Conservation (phyloP, 2,888 invertebrate genomes). For the Formica aserva region DNA sequence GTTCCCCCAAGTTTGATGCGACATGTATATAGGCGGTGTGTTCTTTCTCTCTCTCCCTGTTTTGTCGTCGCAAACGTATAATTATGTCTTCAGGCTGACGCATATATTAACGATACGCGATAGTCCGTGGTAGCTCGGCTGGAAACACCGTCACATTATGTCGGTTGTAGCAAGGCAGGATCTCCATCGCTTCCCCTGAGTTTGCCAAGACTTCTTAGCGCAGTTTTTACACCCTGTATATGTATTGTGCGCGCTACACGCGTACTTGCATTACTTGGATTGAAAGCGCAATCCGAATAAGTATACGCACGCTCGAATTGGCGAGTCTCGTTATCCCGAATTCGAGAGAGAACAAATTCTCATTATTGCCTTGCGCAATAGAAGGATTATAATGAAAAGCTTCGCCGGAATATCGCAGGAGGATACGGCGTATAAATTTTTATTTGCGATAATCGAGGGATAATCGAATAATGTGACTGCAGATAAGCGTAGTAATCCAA, state of each 20-base stretch:
- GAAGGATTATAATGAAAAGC: neutral
- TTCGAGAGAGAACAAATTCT: slow-evolving; percentile 1
- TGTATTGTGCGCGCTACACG: neutral
- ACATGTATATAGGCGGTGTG: slow-evolving; percentile 5
- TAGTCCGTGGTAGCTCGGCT: slow-evolving; percentile 45
- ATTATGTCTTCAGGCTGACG: slow-evolving; percentile 41
- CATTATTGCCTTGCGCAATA: neutral
- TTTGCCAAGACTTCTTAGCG: slow-evolving; percentile 45
- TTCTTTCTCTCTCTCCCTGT: slow-evolving; percentile 5
- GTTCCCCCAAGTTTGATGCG: slow-evolving; percentile 46
- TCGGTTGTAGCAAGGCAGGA: slow-evolving; percentile 17
- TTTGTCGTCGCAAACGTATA: slow-evolving; percentile 40
- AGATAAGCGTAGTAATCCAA: neutral
- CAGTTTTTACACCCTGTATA: neutral
- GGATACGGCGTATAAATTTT: neutral
- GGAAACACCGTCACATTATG: slow-evolving; percentile 52
- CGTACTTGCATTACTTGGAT: slow-evolving; percentile 6
- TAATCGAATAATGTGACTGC: neutral
- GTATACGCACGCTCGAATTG: neutral
- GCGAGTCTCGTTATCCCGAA: slow-evolving; percentile 6
- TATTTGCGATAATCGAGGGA: neutral
- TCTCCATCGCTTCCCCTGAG: slow-evolving; percentile 26
- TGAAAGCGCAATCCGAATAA: slow-evolving; percentile 21
- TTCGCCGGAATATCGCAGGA: neutral
- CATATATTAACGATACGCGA: slow-evolving; percentile 44